Percentiles rank a stretch among this genome's conserved stretches.
These are phyloP conservation scores for Parnassius apollo DNA, from an alignment of 2,888 invertebrate genomes.

Conservation along the genomic window DNA sequence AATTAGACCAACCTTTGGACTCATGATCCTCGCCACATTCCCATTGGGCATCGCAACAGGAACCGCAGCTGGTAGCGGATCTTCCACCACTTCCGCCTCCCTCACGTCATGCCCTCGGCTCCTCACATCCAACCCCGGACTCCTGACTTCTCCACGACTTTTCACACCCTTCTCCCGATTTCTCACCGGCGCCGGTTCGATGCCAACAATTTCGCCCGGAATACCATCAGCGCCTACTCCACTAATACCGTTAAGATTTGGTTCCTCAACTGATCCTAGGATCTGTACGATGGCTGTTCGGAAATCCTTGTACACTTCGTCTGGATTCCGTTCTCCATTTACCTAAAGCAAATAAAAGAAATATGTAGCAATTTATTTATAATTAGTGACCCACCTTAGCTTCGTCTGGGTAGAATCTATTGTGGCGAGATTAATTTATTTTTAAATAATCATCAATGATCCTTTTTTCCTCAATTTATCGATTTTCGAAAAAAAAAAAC, in stretches of 20 bases:
- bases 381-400: too few relatives aligned
- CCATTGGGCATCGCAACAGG: slow-evolving; percentile 34
- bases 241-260: slow-evolving; percentile 80
- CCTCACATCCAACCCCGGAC: background rate
- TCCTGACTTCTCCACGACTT: background rate
- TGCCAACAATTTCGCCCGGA: slow-evolving; percentile 83
- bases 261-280: slow-evolving; percentile 85
- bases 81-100: slow-evolving; percentile 22
- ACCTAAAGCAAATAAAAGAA: slow-evolving; percentile 76
- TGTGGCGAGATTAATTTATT: too few relatives aligned
- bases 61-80: slow-evolving; percentile 27
- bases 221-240: slow-evolving; percentile 81
- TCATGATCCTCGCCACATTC: slow-evolving; percentile 42
- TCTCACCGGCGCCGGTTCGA: slow-evolving; percentile 75
- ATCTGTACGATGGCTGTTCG: slow-evolving; percentile 88
- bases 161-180: background rate
- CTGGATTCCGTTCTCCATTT: slow-evolving; percentile 92
- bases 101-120: background rate
- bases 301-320: slow-evolving; percentile 93
- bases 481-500: too few relatives aligned
- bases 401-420: too few relatives aligned
- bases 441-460: too few relatives aligned
- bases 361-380: too few relatives aligned
- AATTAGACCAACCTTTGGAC: slow-evolving; percentile 49
- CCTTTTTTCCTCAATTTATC: too few relatives aligned